Evolutionary conservation across 2,797 vertebrate species (phyloP), one percentile per base, ranked within the genome.

Genomic region (Xyrichtys novacula): DNA sequence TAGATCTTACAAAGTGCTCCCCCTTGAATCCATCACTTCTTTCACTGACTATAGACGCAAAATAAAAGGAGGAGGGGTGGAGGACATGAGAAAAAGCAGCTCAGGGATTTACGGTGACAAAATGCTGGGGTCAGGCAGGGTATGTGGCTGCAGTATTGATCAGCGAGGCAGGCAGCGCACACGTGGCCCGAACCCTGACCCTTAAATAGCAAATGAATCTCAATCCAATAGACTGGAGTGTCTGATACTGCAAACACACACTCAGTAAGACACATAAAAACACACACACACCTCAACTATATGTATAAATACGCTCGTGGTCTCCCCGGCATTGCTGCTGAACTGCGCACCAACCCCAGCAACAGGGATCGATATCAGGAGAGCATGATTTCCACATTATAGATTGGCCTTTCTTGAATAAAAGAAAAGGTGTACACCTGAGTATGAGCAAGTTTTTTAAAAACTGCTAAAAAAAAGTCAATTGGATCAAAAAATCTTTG

Each of bases 141-240:
- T 85, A 84, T 84, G 89, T 79, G 83, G 92, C 87, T 69, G 83
- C 2, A 48, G 93, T 96, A 98, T 98, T 94, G 97, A 98, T 97
- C 96, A 94, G 93, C 78, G 94, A 94, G 94, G 93, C 94, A 94
- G 93, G 89, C 92, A 91, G 92, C 92, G 87, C 92, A 88, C 91
- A 89, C 17, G 64, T 91, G 91, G 93, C 92, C 90, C 63, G 95
- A 95, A 95, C 97, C 95, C 93, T 98, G 97, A 98, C 97, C 97
- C 95, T 94, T 96, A 98, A 98, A 98, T 97, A 96, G 96, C 93
- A 90, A 95, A 96, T 96, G 96, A 98, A 98, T 98, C 95, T 97
- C 96, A 95, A 97, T 98, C 92, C 96, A 96, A 98, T 97, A 95
- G 97, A 98, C 96, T 97, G 90, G 91, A 95, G 94, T 94, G 92